phyloP scores from a whole-genome alignment of 1,140 invertebrate genomes.

The Chionoecetes opilio region DNA sequence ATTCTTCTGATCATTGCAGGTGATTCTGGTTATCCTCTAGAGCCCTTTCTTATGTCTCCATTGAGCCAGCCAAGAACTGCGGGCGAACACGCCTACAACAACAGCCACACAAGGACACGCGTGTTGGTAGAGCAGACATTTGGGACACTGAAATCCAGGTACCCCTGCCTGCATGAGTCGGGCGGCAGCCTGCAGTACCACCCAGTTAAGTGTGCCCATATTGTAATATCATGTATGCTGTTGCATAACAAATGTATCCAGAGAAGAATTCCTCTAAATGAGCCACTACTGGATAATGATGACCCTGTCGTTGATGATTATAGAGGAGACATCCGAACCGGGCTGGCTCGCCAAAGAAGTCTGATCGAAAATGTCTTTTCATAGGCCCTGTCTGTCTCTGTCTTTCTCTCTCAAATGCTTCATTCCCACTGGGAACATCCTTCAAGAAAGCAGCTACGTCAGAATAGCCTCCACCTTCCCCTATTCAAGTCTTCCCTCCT shows the following conservation, averaged over 20 bases:
- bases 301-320: background rate
- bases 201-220: conserved; percentile 44
- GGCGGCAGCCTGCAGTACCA: conserved; percentile 51
- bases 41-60: no score
- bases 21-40: no score
- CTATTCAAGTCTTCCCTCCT: no score
- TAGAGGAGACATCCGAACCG: background rate
- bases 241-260: conserved; percentile 58
- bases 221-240: conserved; percentile 51
- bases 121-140: conserved; percentile 35
- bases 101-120: conserved; percentile 37
- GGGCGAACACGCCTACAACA: conserved; percentile 6
- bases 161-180: conserved; percentile 41
- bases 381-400: no score
- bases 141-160: conserved; percentile 42
- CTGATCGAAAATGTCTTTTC: background rate
- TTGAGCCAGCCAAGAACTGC: no score
- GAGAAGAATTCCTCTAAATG: background rate
- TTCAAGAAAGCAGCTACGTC: no score
- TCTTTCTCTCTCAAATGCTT: no score
- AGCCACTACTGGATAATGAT: background rate
- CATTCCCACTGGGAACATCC: no score
- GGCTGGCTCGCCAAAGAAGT: background rate
- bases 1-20: background rate
- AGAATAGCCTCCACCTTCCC: no score